Percentiles rank a stretch among this genome's conserved stretches.
These are phyloP conservation scores for Macheiramphus alcinus DNA, from an alignment of 2,113 vertebrate species.

Conservation along the genomic window DNA sequence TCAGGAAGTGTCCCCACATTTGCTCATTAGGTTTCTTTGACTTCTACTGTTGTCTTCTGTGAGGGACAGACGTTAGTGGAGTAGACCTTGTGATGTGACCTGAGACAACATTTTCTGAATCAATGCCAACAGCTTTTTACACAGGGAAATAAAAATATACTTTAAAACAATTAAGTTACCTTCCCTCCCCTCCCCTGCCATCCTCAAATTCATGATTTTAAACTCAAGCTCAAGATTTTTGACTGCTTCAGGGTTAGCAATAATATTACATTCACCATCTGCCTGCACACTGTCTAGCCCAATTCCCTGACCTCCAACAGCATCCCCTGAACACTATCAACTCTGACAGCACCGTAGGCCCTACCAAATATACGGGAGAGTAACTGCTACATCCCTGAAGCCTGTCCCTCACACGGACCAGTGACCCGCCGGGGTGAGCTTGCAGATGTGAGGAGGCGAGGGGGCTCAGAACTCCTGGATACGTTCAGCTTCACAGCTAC, in stretches of 20 bases:
- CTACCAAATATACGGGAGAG: not conserved
- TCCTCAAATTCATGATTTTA: not conserved
- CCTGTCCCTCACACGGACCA: not conserved
- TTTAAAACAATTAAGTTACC: not conserved
- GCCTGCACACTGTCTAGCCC: not conserved
- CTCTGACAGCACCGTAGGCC: not conserved
- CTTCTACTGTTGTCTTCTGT: not conserved
- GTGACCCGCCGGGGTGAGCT: rapidly evolving
- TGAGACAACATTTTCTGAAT: rapidly evolving
- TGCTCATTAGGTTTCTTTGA: not conserved
- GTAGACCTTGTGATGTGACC: not conserved
- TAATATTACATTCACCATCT: not conserved
- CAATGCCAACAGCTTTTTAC: not conserved
- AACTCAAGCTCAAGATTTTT: not conserved
- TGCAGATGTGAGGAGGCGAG: rapidly evolving
- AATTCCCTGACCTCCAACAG: not conserved
- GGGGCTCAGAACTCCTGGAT: not conserved
- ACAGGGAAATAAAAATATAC: not conserved
- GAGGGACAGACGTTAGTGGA: not conserved
- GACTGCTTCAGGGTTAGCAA: not conserved
- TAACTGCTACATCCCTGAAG: not conserved
- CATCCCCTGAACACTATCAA: not conserved
- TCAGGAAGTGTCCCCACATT: no score
- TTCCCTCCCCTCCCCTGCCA: not conserved
- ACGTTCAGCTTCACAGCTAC: not conserved